Percentiles rank a stretch among this genome's conserved stretches.
Evolutionary conservation across 2,797 vertebrate genomes (phyloP).

Genomic region (Molossus alvarezi): DNA sequence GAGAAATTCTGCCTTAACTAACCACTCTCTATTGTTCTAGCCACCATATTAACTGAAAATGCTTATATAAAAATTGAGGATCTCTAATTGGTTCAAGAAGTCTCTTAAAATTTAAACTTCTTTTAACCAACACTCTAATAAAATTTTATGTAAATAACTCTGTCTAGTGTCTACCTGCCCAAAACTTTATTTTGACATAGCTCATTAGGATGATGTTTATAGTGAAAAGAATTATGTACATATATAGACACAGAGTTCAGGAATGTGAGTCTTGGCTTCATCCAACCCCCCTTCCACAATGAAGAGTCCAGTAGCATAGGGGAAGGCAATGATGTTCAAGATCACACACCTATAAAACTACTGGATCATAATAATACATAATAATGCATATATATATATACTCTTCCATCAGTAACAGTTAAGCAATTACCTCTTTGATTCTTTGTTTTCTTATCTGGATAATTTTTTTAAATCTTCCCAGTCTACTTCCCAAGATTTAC

Average conservation of each 20-base stretch:
- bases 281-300: background rate
- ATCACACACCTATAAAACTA: background rate
- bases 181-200: background rate
- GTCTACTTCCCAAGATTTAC: background rate
- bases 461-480: background rate
- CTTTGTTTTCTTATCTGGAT: background rate
- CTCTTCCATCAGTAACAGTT: background rate
- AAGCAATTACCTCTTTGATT: background rate
- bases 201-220: background rate
- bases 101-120: constrained; percentile 31
- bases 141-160: background rate
- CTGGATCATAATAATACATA: background rate
- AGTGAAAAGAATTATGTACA: background rate
- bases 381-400: background rate
- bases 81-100: background rate
- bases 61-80: background rate
- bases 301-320: background rate
- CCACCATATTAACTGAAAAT: background rate
- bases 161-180: background rate
- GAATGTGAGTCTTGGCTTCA: background rate
- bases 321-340: background rate
- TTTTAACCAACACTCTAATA: background rate
- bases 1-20: constrained; percentile 16
- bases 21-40: background rate
- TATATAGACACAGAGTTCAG: background rate